A percentile compares a stretch with the other conserved stretches of the same genome.
Evolutionary conservation across 2,797 vertebrate genomes (phyloP).

Genomic region (Mus minutoides): DNA sequence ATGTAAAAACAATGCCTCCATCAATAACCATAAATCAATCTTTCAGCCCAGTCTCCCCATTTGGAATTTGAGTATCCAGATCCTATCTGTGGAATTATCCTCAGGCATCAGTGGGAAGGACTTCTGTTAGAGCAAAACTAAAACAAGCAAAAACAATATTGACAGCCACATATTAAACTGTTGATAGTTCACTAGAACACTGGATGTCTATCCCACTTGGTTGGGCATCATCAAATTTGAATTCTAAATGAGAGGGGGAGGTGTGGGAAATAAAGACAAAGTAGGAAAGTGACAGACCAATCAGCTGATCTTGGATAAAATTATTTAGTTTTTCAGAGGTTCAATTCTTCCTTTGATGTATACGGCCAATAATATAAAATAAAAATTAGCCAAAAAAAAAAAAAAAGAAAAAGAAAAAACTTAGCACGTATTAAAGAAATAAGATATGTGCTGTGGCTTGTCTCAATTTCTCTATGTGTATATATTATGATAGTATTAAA

Average conservation of each 20-base stretch:
- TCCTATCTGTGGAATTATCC: constrained; percentile 23
- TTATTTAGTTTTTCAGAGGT: constrained; percentile 52
- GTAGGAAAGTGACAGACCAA: background rate
- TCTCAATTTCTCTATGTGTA: background rate
- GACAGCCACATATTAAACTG: background rate
- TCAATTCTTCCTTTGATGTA: constrained; percentile 29
- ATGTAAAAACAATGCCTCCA: background rate
- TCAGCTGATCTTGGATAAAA: background rate
- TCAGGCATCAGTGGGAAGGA: background rate
- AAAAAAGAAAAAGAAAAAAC: no score
- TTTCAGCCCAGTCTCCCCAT: background rate
- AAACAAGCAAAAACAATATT: constrained; percentile 25
- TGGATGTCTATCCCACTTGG: background rate
- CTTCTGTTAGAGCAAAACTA: background rate
- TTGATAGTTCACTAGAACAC: constrained; percentile 14
- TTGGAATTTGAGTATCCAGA: background rate
- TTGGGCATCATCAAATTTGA: constrained; percentile 1
- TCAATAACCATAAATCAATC: background rate
- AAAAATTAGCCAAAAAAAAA: background rate
- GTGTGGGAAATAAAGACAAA: background rate
- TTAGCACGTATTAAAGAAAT: constrained; percentile 20
- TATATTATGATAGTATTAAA: constrained; percentile 29
- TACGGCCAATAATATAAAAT: background rate
- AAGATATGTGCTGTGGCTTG: background rate
- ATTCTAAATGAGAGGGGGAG: background rate